These are phyloP conservation scores for Phoebastria nigripes DNA, from an alignment of 2,797 vertebrate genomes.

Conservation along the genomic window DNA sequence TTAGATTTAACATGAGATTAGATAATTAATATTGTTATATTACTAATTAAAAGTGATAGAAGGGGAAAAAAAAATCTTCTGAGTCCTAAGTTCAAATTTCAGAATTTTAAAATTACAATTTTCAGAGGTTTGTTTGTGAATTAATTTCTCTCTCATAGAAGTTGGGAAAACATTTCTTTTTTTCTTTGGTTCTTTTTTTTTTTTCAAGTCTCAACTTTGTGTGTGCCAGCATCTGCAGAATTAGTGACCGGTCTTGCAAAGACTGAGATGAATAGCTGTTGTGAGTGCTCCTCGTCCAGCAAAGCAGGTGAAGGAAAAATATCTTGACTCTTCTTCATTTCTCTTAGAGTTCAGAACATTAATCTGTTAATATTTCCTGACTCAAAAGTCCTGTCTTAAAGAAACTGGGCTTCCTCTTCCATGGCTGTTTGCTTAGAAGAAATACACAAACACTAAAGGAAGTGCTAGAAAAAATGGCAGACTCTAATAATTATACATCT, in stretches of 20 bases:
- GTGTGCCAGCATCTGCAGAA: neutral
- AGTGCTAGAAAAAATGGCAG: neutral
- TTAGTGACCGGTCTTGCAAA: neutral
- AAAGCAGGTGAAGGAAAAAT: neutral
- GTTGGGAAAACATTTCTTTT: neutral
- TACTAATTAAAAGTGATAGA: neutral
- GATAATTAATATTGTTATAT: neutral
- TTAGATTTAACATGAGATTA: neutral
- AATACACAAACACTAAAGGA: neutral
- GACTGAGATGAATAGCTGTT: neutral
- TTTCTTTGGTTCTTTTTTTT: neutral
- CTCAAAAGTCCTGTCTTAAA: neutral
- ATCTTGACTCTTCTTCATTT: neutral
- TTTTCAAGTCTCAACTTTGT: neutral
- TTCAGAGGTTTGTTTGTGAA: neutral
- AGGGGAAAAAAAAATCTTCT: neutral
- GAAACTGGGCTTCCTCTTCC: neutral
- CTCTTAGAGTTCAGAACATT: neutral
- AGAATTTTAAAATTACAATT: neutral
- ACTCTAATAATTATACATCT: neutral
- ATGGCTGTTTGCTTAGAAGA: neutral
- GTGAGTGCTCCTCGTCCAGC: fast-evolving
- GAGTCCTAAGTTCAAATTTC: neutral
- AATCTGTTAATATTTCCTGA: neutral
- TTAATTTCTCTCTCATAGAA: neutral